phyloP scores from a whole-genome alignment of 2,888 invertebrate species.

The Myopa tessellatipennis region DNA sequence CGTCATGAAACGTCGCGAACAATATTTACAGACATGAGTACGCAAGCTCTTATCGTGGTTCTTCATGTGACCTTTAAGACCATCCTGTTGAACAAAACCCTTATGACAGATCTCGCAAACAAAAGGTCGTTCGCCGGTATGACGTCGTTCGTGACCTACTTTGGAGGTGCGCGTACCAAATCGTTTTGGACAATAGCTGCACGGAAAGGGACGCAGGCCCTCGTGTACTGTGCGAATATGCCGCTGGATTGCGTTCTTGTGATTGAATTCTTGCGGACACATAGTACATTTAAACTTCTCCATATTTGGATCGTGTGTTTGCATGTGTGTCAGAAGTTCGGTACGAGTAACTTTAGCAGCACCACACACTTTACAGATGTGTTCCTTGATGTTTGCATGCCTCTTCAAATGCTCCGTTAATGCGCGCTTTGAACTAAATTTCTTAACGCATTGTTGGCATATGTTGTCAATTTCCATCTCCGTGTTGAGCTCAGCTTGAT shows the following conservation, averaged over 20 bases:
- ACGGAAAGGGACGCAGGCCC: constrained; percentile 59
- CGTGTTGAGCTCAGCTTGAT: constrained; percentile 22
- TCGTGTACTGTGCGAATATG: constrained; percentile 62
- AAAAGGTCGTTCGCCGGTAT: constrained; percentile 52
- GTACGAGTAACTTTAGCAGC: constrained; percentile 62
- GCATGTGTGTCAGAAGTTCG: constrained; percentile 61
- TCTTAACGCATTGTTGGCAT: constrained; percentile 58
- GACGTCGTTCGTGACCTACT: constrained; percentile 59
- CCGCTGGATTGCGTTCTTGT: constrained; percentile 59
- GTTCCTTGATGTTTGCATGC: constrained; percentile 60
- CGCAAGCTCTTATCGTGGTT: constrained; percentile 53
- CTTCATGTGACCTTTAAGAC: constrained; percentile 54
- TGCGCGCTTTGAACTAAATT: constrained; percentile 62
- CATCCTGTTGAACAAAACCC: constrained; percentile 50
- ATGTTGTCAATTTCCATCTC: constrained; percentile 46
- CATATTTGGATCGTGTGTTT: constrained; percentile 60
- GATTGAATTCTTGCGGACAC: constrained; percentile 62
- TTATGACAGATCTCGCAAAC: constrained; percentile 50
- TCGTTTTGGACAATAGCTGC: constrained; percentile 57
- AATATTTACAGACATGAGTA: constrained; percentile 52
- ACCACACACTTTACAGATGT: constrained; percentile 62
- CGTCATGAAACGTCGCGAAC: constrained; percentile 54
- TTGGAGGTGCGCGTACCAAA: constrained; percentile 62
- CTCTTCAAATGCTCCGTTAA: constrained; percentile 61
- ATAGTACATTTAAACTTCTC: constrained; percentile 61